Evolutionary conservation across 2,113 vertebrate genomes (phyloP).

Genomic region (Callopanchax toddi): DNA sequence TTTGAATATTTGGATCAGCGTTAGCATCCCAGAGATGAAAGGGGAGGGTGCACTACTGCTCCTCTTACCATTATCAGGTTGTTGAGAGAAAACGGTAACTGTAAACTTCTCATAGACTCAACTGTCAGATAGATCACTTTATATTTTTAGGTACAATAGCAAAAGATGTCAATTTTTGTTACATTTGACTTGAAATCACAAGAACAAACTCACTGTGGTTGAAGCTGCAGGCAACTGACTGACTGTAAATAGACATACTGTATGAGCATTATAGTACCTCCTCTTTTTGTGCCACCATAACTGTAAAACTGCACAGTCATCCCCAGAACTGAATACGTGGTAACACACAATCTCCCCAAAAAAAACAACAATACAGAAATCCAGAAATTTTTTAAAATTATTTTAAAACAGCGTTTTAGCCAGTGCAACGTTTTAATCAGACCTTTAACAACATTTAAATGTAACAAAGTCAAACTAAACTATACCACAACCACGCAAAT

Average conservation of each 20-base stretch:
- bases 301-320: constrained; percentile 63
- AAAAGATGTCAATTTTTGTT: not conserved
- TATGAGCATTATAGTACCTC: too few relatives aligned
- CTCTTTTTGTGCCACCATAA: constrained; percentile 24
- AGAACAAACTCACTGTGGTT: not conserved
- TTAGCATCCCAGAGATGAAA: too few relatives aligned
- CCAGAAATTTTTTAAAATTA: not conserved
- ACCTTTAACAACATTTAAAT: not conserved
- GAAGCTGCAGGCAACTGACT: constrained; percentile 2
- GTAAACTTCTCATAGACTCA: too few relatives aligned
- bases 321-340: not conserved
- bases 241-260: constrained; percentile 57
- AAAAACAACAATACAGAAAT: too few relatives aligned
- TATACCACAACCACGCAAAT: constrained; percentile 3
- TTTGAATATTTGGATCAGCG: too few relatives aligned
- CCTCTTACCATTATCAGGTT: too few relatives aligned
- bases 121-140: too few relatives aligned
- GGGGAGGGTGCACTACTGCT: too few relatives aligned
- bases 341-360: too few relatives aligned
- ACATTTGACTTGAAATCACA: not conserved
- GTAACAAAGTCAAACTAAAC: constrained; percentile 9
- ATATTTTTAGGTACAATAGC: not conserved
- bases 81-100: too few relatives aligned
- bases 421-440: not conserved
- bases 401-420: not conserved